phyloP scores from a whole-genome alignment of 1,140 invertebrate genomes.

The Danaus plexippus region DNA sequence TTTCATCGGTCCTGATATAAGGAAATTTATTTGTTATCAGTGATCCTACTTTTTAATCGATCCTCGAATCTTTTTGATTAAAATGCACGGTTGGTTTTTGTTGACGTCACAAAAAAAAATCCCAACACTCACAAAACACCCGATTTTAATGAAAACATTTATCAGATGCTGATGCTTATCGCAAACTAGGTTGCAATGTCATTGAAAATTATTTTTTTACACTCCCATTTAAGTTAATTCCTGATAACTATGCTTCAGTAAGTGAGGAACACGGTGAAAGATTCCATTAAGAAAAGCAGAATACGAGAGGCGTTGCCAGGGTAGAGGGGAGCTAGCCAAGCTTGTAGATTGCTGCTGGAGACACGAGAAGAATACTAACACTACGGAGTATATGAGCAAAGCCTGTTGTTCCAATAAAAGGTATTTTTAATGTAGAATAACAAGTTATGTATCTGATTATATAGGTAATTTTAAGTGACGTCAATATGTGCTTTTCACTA shows the following conservation, averaged over 20 bases:
- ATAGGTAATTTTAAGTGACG: too few species aligned
- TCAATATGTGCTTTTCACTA: too few species aligned
- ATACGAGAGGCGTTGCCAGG: conserved; percentile 9
- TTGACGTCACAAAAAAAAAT: neutral
- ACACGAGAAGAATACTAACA: conserved; percentile 2
- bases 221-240: conserved; percentile 1
- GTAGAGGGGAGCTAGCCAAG: conserved; percentile 9
- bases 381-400: neutral
- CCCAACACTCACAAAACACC: neutral
- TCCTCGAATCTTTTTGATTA: neutral
- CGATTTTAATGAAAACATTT: neutral
- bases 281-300: conserved; percentile 2
- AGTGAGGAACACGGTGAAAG: conserved; percentile 2
- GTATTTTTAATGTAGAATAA: neutral
- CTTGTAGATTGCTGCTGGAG: conserved; percentile 13
- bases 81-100: conserved; percentile 3
- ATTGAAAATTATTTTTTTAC: too few species aligned
- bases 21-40: too few species aligned
- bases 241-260: neutral
- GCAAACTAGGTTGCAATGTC: too few species aligned
- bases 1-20: too few species aligned
- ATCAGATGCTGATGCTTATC: too few species aligned
- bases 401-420: neutral
- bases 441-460: too few species aligned
- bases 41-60: too few species aligned